Percentiles rank a stretch among this genome's conserved stretches.
These are phyloP conservation scores for Nezara viridula DNA, from an alignment of 2,888 invertebrate genomes.

Conservation along the genomic window DNA sequence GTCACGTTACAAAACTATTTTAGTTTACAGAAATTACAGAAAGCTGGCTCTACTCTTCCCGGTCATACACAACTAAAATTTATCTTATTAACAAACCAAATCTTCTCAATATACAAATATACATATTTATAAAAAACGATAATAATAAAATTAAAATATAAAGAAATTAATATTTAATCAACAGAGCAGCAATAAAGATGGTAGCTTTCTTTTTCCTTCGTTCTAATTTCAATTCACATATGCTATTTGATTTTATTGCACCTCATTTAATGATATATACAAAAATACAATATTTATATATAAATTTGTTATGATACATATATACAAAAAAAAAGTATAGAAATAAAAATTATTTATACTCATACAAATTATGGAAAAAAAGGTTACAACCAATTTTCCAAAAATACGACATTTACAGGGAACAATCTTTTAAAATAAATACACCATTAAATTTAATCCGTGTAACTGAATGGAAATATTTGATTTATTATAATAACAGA, in stretches of 20 bases:
- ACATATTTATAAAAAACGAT: constrained; percentile 27
- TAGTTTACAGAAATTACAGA: constrained; percentile 20
- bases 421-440: too few relatives aligned
- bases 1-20: constrained; percentile 2
- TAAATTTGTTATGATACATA: constrained; percentile 36
- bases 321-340: not conserved
- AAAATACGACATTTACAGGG: not conserved
- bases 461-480: not conserved
- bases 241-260: constrained; percentile 38
- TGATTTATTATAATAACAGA: not conserved
- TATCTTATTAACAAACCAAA: not conserved
- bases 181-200: constrained; percentile 28
- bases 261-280: not conserved
- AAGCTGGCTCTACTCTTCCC: not conserved
- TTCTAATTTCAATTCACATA: not conserved
- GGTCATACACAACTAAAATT: not conserved
- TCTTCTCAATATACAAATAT: constrained; percentile 12
- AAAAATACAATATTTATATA: constrained; percentile 47
- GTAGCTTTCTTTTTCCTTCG: not conserved
- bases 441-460: too few relatives aligned
- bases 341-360: not conserved
- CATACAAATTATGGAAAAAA: not conserved
- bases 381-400: not conserved
- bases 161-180: not conserved
- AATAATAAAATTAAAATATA: not conserved